Conservation (phyloP, 2,888 invertebrate species). For the Dorcus hopei region DNA sequence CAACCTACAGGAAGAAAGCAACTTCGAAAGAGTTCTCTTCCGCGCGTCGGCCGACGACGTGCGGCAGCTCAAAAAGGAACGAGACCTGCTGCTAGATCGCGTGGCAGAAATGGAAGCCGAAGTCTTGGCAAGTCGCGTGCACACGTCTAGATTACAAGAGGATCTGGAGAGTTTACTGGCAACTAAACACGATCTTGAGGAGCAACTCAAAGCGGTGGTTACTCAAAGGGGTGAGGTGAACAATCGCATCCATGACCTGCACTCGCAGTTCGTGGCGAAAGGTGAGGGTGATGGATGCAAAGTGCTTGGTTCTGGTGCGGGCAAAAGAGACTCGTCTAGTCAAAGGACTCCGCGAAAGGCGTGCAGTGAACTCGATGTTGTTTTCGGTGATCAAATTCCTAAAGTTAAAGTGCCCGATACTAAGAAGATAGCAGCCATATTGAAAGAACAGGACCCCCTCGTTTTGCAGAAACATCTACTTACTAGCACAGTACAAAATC, state of each 20-base stretch:
- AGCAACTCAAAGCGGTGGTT: constrained; percentile 57
- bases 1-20: constrained; percentile 29
- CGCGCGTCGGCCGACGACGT: constrained; percentile 55
- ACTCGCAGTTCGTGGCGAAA: constrained; percentile 50
- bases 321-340: constrained; percentile 34
- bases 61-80: constrained; percentile 64
- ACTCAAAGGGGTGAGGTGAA: constrained; percentile 58
- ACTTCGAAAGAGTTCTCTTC: constrained; percentile 43
- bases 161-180: constrained; percentile 59
- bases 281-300: constrained; percentile 43
- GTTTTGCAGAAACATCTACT: constrained; percentile 82
- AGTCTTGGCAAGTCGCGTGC: constrained; percentile 61
- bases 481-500: constrained; percentile 77
- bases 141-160: constrained; percentile 63
- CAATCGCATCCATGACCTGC: constrained; percentile 56
- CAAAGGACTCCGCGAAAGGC: constrained; percentile 30
- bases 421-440: constrained; percentile 77
- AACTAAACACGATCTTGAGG: constrained; percentile 60
- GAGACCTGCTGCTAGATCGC: constrained; percentile 71
- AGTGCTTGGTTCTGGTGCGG: constrained; percentile 25
- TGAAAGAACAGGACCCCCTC: constrained; percentile 75
- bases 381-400: constrained; percentile 62
- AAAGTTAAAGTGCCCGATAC: constrained; percentile 67
- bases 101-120: constrained; percentile 77
- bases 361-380: constrained; percentile 60